phyloP scores from a whole-genome alignment of 1,140 invertebrate genomes.

The Heliconius himera region DNA sequence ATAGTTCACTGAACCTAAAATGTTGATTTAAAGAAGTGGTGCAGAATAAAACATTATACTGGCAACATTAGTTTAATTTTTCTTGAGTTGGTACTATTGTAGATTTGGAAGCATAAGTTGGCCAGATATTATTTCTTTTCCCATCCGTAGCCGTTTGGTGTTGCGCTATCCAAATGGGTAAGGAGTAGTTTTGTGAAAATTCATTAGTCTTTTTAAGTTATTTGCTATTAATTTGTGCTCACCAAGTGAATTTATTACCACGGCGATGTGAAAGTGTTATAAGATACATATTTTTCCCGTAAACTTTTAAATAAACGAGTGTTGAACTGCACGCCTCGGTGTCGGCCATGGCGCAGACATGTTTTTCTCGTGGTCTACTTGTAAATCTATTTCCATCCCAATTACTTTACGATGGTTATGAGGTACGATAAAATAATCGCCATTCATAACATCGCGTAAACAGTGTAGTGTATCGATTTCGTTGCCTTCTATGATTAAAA shows the following conservation, averaged over 20 bases:
- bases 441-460: constrained; percentile 40
- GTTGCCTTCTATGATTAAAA: constrained; percentile 51
- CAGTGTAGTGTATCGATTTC: constrained; percentile 66
- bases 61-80: constrained; percentile 48
- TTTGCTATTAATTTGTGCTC: constrained; percentile 48
- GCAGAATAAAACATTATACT: not conserved
- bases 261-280: constrained; percentile 54
- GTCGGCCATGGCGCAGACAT: constrained; percentile 80
- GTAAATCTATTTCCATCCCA: constrained; percentile 72
- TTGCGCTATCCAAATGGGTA: constrained; percentile 80
- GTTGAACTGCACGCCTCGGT: constrained; percentile 57
- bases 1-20: too few relatives aligned
- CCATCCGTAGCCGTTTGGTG: constrained; percentile 79
- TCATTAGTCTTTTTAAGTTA: constrained; percentile 55
- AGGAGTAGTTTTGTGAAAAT: constrained; percentile 71
- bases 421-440: constrained; percentile 57
- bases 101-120: constrained; percentile 65
- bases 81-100: constrained; percentile 60
- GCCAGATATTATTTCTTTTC: constrained; percentile 76
- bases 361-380: constrained; percentile 79
- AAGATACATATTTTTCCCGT: constrained; percentile 29
- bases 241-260: constrained; percentile 50
- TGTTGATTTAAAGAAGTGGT: not conserved
- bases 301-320: constrained; percentile 43
- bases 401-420: constrained; percentile 46